These are phyloP conservation scores for Calephelis virginiensis DNA, from an alignment of 1,140 invertebrate genomes.

Conservation along the genomic window DNA sequence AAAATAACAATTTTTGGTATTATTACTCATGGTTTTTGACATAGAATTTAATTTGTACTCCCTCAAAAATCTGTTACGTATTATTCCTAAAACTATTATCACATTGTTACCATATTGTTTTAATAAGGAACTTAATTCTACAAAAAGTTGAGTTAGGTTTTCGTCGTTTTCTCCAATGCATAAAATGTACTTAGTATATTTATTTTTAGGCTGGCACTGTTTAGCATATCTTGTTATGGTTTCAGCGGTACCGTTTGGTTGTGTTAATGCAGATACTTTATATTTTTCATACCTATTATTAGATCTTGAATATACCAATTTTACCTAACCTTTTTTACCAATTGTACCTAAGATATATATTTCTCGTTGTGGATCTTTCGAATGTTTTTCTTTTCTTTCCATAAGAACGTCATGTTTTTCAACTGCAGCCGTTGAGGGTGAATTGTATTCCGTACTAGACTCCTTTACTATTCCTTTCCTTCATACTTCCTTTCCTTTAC, in stretches of 20 bases:
- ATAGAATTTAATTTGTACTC: constrained; percentile 2
- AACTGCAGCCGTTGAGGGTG: too few species aligned
- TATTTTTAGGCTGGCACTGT: neutral
- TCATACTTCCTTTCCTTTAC: too few species aligned
- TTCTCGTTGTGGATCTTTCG: neutral
- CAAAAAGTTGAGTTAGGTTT: neutral
- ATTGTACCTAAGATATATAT: neutral
- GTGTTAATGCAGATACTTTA: neutral
- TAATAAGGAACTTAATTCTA: neutral
- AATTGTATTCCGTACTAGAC: too few species aligned
- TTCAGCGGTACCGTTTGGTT: neutral
- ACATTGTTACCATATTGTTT: neutral
- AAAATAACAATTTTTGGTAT: neutral
- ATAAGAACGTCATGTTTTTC: too few species aligned
- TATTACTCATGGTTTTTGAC: neutral
- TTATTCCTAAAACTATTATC: neutral
- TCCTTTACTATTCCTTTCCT: too few species aligned
- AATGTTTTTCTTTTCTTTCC: neutral
- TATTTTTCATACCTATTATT: neutral
- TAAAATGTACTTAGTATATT: neutral
- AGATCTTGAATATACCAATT: neutral
- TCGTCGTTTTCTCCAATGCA: neutral
- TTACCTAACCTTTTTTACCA: neutral
- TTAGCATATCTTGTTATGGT: neutral
- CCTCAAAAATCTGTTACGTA: neutral